Evolutionary conservation across 2,797 vertebrate species (phyloP).

Genomic region (Zenarchopterus dispar): DNA sequence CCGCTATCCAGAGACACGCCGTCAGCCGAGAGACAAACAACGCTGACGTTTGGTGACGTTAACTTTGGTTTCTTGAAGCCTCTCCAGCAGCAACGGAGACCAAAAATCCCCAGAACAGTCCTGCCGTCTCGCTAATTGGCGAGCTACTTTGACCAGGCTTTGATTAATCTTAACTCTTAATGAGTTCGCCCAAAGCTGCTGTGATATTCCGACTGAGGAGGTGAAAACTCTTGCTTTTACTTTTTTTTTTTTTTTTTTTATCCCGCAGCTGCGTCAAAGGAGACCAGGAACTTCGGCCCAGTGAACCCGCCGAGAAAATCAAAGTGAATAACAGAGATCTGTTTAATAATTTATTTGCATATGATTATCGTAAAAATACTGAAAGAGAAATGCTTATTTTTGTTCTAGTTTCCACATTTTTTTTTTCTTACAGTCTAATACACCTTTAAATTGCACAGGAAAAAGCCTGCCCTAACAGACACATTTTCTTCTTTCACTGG

Average conservation of each 20-base stretch:
- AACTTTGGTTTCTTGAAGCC: conserved; percentile 69
- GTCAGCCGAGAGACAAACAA: conserved; percentile 63
- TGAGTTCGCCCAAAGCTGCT: conserved; percentile 66
- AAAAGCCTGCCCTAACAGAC: conserved; percentile 70
- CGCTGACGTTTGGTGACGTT: conserved; percentile 66
- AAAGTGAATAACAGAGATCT: conserved; percentile 79
- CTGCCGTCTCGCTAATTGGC: conserved; percentile 70
- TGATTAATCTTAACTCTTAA: conserved; percentile 76
- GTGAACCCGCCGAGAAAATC: conserved; percentile 72
- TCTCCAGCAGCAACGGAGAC: conserved; percentile 59
- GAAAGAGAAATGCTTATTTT: conserved; percentile 82
- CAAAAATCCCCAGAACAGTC: conserved; percentile 61
- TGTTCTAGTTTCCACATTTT: conserved; percentile 67
- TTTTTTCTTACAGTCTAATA: conserved; percentile 74
- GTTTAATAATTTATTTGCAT: conserved; percentile 85
- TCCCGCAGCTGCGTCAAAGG: conserved; percentile 51
- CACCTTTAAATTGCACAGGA: conserved; percentile 78
- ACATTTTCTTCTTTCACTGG: conserved; percentile 65
- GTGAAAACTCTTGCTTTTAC: conserved; percentile 61
- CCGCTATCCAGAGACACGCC: conserved; percentile 23
- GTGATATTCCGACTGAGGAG: conserved; percentile 69
- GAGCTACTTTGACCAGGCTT: conserved; percentile 51
- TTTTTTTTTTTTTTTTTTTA: conserved; percentile 47
- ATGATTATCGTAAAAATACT: conserved; percentile 85
- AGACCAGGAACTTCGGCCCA: conserved; percentile 66